These are phyloP conservation scores for Drosophila mulleri DNA, from an alignment of 2,888 invertebrate genomes.

Conservation along the genomic window DNA sequence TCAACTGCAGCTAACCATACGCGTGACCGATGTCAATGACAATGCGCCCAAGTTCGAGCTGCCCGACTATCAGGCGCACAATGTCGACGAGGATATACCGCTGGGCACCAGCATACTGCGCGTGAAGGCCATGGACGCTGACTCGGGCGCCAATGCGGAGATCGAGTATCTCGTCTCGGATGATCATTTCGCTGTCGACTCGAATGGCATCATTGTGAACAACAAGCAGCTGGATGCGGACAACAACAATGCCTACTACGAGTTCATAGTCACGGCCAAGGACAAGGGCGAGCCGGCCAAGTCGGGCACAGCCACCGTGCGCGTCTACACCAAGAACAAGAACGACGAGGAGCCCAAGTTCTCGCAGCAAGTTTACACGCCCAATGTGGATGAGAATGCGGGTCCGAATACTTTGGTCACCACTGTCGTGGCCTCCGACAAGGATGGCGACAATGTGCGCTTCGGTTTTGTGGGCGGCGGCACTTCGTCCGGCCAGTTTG, in stretches of 20 bases:
- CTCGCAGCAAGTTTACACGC: slow-evolving; percentile 97
- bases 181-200: slow-evolving; percentile 97
- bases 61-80: slow-evolving; percentile 98
- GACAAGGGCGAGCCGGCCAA: slow-evolving; percentile 97
- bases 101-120: slow-evolving; percentile 96
- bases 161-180: slow-evolving; percentile 96
- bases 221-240: slow-evolving; percentile 97
- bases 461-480: slow-evolving; percentile 96
- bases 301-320: slow-evolving; percentile 96
- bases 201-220: slow-evolving; percentile 96
- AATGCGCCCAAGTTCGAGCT: slow-evolving; percentile 98
- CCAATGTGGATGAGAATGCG: slow-evolving; percentile 98
- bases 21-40: slow-evolving; percentile 98
- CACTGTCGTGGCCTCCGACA: slow-evolving; percentile 98
- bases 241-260: slow-evolving; percentile 98
- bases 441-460: slow-evolving; percentile 98
- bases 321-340: slow-evolving; percentile 98
- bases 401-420: slow-evolving; percentile 97
- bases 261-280: slow-evolving; percentile 96
- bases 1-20: slow-evolving; percentile 91
- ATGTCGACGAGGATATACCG: slow-evolving; percentile 97
- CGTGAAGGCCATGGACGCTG: slow-evolving; percentile 97
- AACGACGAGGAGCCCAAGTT: slow-evolving; percentile 99
- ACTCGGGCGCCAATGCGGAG: slow-evolving; percentile 97
- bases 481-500: slow-evolving; percentile 96